Conservation (phyloP, 2,797 vertebrate species). For the Rallus crepitans region DNA sequence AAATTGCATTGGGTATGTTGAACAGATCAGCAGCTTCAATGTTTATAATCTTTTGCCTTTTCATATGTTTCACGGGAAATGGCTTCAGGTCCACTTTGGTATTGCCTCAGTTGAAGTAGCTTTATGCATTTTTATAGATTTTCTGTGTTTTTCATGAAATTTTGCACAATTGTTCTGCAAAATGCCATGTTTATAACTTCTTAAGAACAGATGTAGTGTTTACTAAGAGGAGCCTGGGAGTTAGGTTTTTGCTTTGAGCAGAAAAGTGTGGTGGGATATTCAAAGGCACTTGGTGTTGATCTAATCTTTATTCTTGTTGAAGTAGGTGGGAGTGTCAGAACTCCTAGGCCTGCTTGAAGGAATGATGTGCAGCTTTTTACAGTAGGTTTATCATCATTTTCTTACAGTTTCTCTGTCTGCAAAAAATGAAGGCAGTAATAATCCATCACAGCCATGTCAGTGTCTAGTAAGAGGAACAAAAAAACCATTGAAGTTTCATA, state of each 20-base stretch:
- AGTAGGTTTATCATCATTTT: not conserved
- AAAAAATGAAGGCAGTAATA: slow-evolving; percentile 5
- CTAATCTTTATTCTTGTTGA: not conserved
- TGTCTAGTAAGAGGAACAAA: not conserved
- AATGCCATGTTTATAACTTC: not conserved
- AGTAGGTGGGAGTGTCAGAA: slow-evolving; percentile 4
- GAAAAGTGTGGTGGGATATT: not conserved
- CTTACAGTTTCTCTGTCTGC: not conserved
- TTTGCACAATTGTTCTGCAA: slow-evolving; percentile 7
- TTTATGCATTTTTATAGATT: not conserved
- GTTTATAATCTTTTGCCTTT: not conserved
- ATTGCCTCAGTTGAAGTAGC: not conserved
- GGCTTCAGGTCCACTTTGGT: not conserved
- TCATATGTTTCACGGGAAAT: not conserved
- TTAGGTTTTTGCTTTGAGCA: not conserved
- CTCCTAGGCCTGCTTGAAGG: not conserved
- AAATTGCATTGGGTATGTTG: not conserved
- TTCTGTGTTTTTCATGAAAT: not conserved
- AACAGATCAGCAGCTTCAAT: not conserved
- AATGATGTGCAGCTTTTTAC: not conserved
- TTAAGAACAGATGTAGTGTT: not conserved
- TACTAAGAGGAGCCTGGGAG: not conserved
- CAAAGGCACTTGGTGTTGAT: not conserved
- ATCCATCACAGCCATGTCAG: not conserved
- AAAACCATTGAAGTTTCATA: not conserved